These are phyloP conservation scores for Aspidiotus destructor DNA, from an alignment of 2,888 invertebrate species.

Conservation along the genomic window DNA sequence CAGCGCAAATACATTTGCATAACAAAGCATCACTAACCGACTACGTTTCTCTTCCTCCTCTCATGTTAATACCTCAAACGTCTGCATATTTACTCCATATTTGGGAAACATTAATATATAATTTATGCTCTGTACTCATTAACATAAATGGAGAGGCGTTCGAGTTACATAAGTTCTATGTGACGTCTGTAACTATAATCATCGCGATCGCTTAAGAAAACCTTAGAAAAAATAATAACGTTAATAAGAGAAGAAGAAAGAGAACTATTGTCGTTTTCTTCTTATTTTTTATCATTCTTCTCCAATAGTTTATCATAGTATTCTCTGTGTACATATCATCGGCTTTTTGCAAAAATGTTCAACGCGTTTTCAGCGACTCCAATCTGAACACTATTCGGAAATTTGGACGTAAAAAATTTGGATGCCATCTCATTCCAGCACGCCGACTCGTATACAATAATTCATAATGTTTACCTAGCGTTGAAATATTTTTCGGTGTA, in stretches of 20 bases:
- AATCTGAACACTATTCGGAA: too few species aligned
- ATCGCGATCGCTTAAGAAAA: slow-evolving; percentile 20
- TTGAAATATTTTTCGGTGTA: too few species aligned
- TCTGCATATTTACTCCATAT: slow-evolving; percentile 33
- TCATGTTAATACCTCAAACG: slow-evolving; percentile 30
- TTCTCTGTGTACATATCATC: too few species aligned
- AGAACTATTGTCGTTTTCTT: neutral
- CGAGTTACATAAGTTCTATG: slow-evolving; percentile 27
- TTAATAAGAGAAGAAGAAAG: neutral
- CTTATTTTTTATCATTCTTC: too few species aligned
- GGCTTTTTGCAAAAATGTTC: too few species aligned
- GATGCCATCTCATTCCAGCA: too few species aligned
- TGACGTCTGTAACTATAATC: slow-evolving; percentile 31
- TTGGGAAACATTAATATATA: slow-evolving; percentile 32
- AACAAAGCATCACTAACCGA: slow-evolving; percentile 32
- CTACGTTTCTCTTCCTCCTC: slow-evolving; percentile 27
- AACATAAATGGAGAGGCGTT: slow-evolving; percentile 32
- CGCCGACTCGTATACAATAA: too few species aligned
- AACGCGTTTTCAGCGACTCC: too few species aligned
- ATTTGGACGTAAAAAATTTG: too few species aligned
- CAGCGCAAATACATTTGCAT: slow-evolving; percentile 32
- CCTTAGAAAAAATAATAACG: neutral
- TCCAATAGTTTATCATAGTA: too few species aligned
- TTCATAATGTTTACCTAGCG: too few species aligned
- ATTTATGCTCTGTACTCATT: slow-evolving; percentile 30